Evolutionary conservation across 1,140 invertebrate species (phyloP), one percentile per base, ranked within the genome.

Genomic region (Lordiphosa mommai): DNA sequence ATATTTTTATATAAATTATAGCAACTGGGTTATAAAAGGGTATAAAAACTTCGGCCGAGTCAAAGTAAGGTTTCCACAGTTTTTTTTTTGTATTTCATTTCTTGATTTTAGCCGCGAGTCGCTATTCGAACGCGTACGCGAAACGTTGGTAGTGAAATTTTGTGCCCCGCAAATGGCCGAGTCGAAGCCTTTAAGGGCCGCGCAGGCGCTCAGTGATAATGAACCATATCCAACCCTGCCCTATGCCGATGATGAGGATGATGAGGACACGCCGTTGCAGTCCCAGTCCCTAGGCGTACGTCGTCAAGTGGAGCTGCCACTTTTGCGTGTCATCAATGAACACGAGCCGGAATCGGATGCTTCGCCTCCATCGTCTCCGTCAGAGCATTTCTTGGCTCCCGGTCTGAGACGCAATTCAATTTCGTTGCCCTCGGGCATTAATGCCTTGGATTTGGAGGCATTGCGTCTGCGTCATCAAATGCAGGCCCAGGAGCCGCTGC

Each of bases 351-450:
- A 32, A 5, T 6, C 17, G 1, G 6, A 30, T 5, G 9, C 49
- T 0, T 33, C 57, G 13, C 29, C 67, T 3, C 37, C 58, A 1
- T 12, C 56, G 0, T 30, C 63, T 0, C 9, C 48, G 4, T 9
- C 34, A 29, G 66, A 80, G 9, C 50, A 58, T 6, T 84, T 84
- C 43, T 29, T 23, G 4, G 5, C 38, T 4, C 77, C 56, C 0
- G 79, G 77, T 3, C 48, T 88, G 8, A 51, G 86, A 1, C 68
- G 86, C 2, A 88, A 88, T 52, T 88, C 86, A 1, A 88, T 88
- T 16, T 88, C 86, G 2, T 30, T 88, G 73, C 86, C 86, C 5
- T 72, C 72, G 64, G 86, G 86, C 29, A 85, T 88, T 1, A 87
- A 88, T 48, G 67, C 79, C 9, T 33, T 88, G 33, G 86, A 88